Percentiles rank a stretch among this genome's conserved stretches.
Evolutionary conservation across 1,140 invertebrate genomes (phyloP).

Genomic region (Drosophila burlai): DNA sequence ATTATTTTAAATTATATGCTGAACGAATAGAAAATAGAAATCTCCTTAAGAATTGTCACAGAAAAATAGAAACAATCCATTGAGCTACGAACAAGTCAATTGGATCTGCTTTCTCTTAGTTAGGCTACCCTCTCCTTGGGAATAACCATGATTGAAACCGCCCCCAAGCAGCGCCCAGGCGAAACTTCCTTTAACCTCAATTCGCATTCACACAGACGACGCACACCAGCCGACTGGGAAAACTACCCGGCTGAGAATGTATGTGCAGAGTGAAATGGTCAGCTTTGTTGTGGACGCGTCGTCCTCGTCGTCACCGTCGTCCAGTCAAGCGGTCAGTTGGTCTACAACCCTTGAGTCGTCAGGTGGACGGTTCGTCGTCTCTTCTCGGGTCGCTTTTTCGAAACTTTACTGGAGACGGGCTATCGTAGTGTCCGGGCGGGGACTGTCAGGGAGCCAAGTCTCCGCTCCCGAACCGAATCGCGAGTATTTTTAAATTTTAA

Average conservation of each 20-base stretch:
- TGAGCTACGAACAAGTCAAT: neutral
- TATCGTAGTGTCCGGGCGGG: slow-evolving; percentile 17
- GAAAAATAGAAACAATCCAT: too few species aligned
- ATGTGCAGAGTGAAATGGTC: slow-evolving; percentile 30
- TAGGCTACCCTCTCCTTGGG: slow-evolving; percentile 16
- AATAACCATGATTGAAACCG: slow-evolving; percentile 55
- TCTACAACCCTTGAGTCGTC: slow-evolving; percentile 70
- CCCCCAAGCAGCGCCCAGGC: slow-evolving; percentile 41
- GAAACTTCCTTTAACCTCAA: slow-evolving; percentile 85
- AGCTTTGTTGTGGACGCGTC: slow-evolving; percentile 67
- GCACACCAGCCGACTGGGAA: slow-evolving; percentile 40
- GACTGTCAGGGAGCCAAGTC: slow-evolving; percentile 52
- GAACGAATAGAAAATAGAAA: too few species aligned
- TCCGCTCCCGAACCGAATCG: slow-evolving; percentile 9
- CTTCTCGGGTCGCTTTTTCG: slow-evolving; percentile 18
- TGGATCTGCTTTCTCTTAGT: neutral
- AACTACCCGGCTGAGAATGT: slow-evolving; percentile 66
- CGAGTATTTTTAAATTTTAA: slow-evolving; percentile 55
- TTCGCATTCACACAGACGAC: slow-evolving; percentile 58
- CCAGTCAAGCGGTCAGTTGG: slow-evolving; percentile 75
- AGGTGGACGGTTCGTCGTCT: slow-evolving; percentile 36
- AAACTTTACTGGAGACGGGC: neutral
- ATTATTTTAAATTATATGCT: too few species aligned
- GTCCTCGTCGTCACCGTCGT: slow-evolving; percentile 30
- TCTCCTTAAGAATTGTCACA: too few species aligned